Evolutionary conservation across 2,797 vertebrate genomes (phyloP).

Genomic region (Mormyrus proboscirostris): DNA sequence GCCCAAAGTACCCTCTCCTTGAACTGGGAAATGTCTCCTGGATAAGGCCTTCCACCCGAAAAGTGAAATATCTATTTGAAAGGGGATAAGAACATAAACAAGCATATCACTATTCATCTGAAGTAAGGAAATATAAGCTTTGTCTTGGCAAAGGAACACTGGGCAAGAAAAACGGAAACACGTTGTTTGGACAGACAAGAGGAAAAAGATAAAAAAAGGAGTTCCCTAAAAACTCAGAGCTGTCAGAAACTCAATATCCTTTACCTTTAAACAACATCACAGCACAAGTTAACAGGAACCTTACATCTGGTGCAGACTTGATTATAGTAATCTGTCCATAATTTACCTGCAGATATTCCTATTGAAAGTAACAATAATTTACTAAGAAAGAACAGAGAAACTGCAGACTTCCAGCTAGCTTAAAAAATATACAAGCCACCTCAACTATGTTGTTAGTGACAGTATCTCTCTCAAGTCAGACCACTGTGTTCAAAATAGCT

Average conservation of each 20-base stretch:
- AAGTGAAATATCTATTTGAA: constrained; percentile 76
- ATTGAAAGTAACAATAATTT: neutral
- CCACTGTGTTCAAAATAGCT: neutral
- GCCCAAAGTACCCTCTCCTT: constrained; percentile 75
- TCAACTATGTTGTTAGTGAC: neutral
- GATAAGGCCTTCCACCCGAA: constrained; percentile 59
- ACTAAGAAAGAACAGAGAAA: neutral
- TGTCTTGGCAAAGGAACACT: neutral
- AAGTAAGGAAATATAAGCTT: neutral
- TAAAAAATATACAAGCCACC: neutral
- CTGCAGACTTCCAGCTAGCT: neutral
- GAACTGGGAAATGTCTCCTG: constrained; percentile 55
- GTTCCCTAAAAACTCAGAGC: neutral
- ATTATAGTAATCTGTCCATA: neutral
- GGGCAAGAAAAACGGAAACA: neutral
- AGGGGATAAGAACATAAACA: neutral
- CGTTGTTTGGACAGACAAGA: neutral
- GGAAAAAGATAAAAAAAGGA: neutral
- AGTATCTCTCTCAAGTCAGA: neutral
- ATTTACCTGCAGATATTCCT: neutral
- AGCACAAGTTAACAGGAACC: neutral
- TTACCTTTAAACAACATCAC: neutral
- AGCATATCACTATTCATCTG: neutral
- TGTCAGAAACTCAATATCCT: neutral
- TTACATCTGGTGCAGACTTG: neutral